Evolutionary conservation across 2,113 vertebrate species (phyloP).

Genomic region (Rhinichthys klamathensis): DNA sequence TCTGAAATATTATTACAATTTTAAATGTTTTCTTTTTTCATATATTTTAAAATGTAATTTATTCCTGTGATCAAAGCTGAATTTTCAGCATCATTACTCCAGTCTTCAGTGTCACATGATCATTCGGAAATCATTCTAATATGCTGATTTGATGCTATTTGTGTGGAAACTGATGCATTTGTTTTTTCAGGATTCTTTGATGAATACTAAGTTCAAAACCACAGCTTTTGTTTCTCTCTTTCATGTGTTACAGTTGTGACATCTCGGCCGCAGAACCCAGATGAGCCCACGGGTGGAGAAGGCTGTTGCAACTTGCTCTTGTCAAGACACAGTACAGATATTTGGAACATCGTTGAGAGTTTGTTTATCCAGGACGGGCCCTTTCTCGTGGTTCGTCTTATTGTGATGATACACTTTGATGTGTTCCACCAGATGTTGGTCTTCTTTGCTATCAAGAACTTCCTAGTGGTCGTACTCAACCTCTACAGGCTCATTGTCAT

Average conservation of each 20-base stretch:
- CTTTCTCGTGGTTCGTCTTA: constrained; percentile 86
- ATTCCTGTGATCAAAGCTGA: no score
- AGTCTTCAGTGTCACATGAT: no score
- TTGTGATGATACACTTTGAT: constrained; percentile 81
- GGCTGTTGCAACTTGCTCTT: constrained; percentile 68
- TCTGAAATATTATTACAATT: no score
- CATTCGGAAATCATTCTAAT: no score
- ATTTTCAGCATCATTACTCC: no score
- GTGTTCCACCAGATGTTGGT: constrained; percentile 93
- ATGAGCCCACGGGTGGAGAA: background rate
- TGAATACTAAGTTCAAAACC: no score
- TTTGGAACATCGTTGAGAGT: constrained; percentile 88
- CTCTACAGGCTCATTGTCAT: constrained; percentile 84
- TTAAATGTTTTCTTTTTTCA: no score
- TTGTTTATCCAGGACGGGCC: constrained; percentile 94
- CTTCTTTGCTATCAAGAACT: constrained; percentile 93
- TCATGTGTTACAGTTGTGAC: constrained; percentile 78
- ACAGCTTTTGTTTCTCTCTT: background rate
- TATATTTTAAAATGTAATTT: no score
- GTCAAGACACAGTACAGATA: constrained; percentile 80
- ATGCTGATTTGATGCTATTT: background rate
- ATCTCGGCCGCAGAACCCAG: constrained; percentile 59
- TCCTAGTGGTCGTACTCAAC: constrained; percentile 86
- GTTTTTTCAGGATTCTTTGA: background rate
- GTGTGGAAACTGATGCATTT: background rate